phyloP scores from a whole-genome alignment of 2,888 invertebrate genomes.

The Sympetrum striolatum region DNA sequence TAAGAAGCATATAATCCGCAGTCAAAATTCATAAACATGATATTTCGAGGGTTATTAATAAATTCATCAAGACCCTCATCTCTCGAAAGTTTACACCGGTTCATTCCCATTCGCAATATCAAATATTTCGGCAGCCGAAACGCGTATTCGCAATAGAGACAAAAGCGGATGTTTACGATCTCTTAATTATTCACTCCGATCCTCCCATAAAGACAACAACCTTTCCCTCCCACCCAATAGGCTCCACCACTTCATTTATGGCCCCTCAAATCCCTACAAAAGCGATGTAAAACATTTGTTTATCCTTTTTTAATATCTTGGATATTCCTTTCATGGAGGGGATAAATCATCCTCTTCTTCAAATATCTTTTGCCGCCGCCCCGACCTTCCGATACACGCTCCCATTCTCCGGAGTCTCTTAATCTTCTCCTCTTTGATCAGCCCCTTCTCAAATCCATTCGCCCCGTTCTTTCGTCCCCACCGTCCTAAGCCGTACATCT shows the following conservation, averaged over 20 bases:
- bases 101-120: not conserved
- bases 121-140: not conserved
- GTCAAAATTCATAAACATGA: no score
- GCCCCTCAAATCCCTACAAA: not conserved
- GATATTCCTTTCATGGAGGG: conserved; percentile 5
- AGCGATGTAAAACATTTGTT: conserved; percentile 12
- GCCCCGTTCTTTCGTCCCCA: not conserved
- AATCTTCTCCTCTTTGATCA: not conserved
- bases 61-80: no score
- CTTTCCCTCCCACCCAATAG: not conserved
- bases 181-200: conserved; percentile 26
- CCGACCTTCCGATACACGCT: conserved; percentile 14
- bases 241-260: not conserved
- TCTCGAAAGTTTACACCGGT: no score
- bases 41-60: no score
- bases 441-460: not conserved
- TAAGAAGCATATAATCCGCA: no score
- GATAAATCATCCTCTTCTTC: conserved; percentile 2
- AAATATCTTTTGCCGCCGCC: not conserved
- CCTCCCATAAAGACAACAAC: not conserved
- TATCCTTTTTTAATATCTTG: conserved; percentile 4
- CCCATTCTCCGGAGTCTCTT: conserved; percentile 1
- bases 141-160: not conserved
- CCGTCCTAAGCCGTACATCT: not conserved
- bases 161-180: not conserved